Evolutionary conservation across 2,888 invertebrate genomes (phyloP).

Genomic region (Peribatodes rhomboidaria): DNA sequence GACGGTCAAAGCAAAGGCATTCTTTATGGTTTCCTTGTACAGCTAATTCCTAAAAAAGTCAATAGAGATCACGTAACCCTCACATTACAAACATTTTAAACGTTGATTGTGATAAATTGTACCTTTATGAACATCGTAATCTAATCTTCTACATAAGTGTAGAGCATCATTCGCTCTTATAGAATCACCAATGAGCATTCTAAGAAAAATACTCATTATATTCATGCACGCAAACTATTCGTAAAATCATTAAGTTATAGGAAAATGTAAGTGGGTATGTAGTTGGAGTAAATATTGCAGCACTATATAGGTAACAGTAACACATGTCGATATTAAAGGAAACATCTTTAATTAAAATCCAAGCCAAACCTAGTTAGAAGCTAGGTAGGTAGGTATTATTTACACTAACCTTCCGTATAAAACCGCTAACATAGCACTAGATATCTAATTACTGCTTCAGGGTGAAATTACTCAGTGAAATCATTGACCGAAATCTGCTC

Average conservation of each 20-base stretch:
- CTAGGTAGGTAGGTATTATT: conserved; percentile 15
- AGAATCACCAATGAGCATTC: conserved; percentile 27
- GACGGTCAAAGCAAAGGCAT: no score
- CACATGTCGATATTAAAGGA: conserved; percentile 3
- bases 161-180: conserved; percentile 19
- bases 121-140: not conserved
- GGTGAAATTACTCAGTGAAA: conserved; percentile 54
- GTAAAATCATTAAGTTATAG: conserved; percentile 4
- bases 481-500: conserved; percentile 47
- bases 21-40: no score
- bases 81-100: not conserved
- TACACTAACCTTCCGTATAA: conserved; percentile 32
- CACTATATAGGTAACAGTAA: conserved; percentile 14
- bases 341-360: not conserved
- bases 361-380: conserved; percentile 10
- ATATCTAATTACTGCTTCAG: conserved; percentile 55
- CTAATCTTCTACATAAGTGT: conserved; percentile 16
- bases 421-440: conserved; percentile 49
- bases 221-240: conserved; percentile 5
- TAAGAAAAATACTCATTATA: conserved; percentile 17
- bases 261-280: not conserved
- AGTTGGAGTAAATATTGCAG: conserved; percentile 7
- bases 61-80: not conserved
- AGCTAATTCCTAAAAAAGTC: not conserved
- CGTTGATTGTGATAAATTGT: not conserved